A percentile compares a stretch with the other conserved stretches of the same genome.
These are phyloP conservation scores for Meandrusa payeni DNA, from an alignment of 2,888 invertebrate genomes.

Conservation along the genomic window DNA sequence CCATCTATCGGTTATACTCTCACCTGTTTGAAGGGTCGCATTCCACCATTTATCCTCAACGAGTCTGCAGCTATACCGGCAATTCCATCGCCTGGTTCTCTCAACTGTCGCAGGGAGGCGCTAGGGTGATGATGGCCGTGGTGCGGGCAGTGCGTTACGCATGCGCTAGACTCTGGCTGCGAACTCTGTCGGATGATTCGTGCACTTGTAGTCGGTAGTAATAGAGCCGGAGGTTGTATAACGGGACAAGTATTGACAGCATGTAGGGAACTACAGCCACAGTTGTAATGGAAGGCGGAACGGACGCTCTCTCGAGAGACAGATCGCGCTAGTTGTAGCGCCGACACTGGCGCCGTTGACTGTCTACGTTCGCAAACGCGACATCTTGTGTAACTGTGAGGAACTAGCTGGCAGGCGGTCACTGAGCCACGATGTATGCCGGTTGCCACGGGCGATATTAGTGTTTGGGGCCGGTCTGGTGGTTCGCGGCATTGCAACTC, in stretches of 20 bases:
- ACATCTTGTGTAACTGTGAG: slow-evolving; percentile 83
- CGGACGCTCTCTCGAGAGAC: slow-evolving; percentile 91
- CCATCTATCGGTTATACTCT: slow-evolving; percentile 61
- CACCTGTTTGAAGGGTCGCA: slow-evolving; percentile 98
- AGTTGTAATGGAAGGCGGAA: slow-evolving; percentile 85
- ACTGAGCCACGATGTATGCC: slow-evolving; percentile 83
- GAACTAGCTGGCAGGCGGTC: slow-evolving; percentile 84
- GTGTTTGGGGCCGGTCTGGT: slow-evolving; percentile 75
- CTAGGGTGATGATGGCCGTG: slow-evolving; percentile 87
- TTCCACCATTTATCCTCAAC: slow-evolving; percentile 96
- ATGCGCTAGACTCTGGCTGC: slow-evolving; percentile 88
- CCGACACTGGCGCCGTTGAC: slow-evolving; percentile 89
- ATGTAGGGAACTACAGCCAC: slow-evolving; percentile 77
- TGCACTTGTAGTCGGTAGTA: slow-evolving; percentile 86
- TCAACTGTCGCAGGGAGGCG: slow-evolving; percentile 91
- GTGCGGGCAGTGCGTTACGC: slow-evolving; percentile 83
- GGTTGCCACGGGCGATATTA: slow-evolving; percentile 79
- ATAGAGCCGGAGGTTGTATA: slow-evolving; percentile 85
- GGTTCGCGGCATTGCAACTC: slow-evolving; percentile 87
- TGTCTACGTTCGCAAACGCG: slow-evolving; percentile 89
- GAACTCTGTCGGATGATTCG: slow-evolving; percentile 94
- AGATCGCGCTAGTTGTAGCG: slow-evolving; percentile 89
- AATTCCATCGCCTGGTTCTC: slow-evolving; percentile 92
- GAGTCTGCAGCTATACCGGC: slow-evolving; percentile 98
- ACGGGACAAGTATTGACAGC: slow-evolving; percentile 83